Conservation (phyloP, 2,888 invertebrate species). For the Coelopa pilipes region DNA sequence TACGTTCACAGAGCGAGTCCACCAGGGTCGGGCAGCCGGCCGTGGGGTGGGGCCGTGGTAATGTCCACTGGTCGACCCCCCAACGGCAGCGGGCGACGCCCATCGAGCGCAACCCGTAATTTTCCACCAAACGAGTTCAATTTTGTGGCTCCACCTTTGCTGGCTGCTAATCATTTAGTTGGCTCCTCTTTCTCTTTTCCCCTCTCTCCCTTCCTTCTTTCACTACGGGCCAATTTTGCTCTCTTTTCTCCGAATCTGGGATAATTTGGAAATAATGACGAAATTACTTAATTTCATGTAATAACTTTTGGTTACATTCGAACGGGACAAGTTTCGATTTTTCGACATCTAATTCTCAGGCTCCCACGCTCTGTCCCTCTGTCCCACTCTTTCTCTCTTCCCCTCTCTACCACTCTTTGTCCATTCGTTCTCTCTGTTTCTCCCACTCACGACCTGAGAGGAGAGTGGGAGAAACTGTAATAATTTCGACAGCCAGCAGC, state of each 20-base stretch:
- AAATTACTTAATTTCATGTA: slow-evolving; percentile 58
- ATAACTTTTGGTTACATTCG: slow-evolving; percentile 51
- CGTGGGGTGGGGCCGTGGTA: too few species aligned
- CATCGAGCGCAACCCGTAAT: slow-evolving; percentile 32
- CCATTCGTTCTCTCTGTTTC: too few species aligned
- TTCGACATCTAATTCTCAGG: slow-evolving; percentile 37
- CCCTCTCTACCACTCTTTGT: too few species aligned
- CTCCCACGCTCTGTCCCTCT: too few species aligned
- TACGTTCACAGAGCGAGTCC: too few species aligned
- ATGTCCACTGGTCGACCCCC: too few species aligned
- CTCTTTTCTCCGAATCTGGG: neutral
- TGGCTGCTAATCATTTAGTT: neutral
- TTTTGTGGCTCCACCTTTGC: too few species aligned
- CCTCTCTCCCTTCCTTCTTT: neutral
- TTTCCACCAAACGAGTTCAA: slow-evolving; percentile 42
- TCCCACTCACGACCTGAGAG: too few species aligned
- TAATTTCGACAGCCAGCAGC: too few species aligned
- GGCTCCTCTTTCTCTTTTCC: neutral
- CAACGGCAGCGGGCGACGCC: neutral
- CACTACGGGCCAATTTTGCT: neutral
- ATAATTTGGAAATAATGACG: slow-evolving; percentile 45
- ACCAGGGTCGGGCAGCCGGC: neutral
- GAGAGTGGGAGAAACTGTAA: too few species aligned
- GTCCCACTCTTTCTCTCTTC: neutral
- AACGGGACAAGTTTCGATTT: slow-evolving; percentile 61